phyloP scores from a whole-genome alignment of 2,888 invertebrate genomes.

The Himalopsyche tibetana region DNA sequence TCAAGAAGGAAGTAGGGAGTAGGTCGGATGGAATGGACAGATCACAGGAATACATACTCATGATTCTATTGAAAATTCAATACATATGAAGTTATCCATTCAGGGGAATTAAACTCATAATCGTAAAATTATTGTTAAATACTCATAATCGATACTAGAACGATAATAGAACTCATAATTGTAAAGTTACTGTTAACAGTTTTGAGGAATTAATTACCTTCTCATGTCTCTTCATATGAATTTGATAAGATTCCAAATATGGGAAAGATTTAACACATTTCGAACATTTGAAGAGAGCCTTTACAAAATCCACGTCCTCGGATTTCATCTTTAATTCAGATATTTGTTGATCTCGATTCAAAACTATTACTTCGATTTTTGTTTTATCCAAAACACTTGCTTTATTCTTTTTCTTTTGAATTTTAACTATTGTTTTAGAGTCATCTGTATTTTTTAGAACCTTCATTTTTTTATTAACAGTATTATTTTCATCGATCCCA shows the following conservation, averaged over 20 bases:
- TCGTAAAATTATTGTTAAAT: no score
- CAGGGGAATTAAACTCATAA: no score
- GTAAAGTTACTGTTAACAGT: no score
- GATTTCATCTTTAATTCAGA: conserved; percentile 17
- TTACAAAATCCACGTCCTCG: background rate
- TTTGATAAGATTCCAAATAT: conserved; percentile 20
- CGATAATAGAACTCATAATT: no score
- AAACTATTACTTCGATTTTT: background rate
- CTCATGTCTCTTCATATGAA: conserved; percentile 17
- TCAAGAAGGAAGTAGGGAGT: no score
- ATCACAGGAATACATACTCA: no score
- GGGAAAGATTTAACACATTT: conserved; percentile 8
- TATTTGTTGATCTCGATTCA: background rate
- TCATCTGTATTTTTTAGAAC: background rate
- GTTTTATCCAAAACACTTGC: conserved; percentile 24
- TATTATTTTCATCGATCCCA: background rate
- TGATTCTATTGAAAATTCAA: no score
- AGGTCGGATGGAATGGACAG: no score
- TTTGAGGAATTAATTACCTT: background rate
- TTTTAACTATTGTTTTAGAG: conserved; percentile 8
- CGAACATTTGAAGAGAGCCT: conserved; percentile 4
- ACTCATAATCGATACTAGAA: no score
- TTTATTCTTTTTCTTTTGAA: background rate
- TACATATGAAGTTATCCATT: no score
- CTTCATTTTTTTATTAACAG: background rate